Base-by-base conservation (phyloP, 2,113 vertebrate species). In the Poeciliopsis turrubarensis region DNA sequence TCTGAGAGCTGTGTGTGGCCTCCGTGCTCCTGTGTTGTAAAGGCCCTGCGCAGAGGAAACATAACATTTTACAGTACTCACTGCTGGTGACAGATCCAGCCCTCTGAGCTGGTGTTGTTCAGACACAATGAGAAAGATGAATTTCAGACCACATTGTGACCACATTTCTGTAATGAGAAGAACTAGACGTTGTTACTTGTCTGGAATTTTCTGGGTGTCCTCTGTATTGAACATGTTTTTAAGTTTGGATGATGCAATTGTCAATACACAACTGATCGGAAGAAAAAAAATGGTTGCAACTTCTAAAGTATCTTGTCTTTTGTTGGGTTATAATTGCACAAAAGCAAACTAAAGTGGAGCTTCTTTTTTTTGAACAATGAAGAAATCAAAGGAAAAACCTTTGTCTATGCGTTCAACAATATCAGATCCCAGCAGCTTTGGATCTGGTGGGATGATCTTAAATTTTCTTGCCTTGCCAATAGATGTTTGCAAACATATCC, bases 1-100 rank as follows among this genome's bases (percentile, higher is more conserved):
- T 87, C 84, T 91, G 79, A 9, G 87, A 94, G 87, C 93, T 90
- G 95, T 95, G 95, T 95, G 96, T 96, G 96, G 96, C 92, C 95
- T 87, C 80, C 37, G 65, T 77, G 87, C 80, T 82, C 89, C 86
- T 78, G 86, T 92, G 91, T 93, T 95, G 94, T 95, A 95, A 96
- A 95, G 90, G 89, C 91, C 72, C 60, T 66, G 86, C 86, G 92
- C 34, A 92, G 90, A 95, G 93, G 92, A 95, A 95, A 91, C 87
- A 88, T 93, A 94, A 93, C 88, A 86, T 94, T 94, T 92, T 85
- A 92, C 89, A 91, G 83, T 87, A 80, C 77, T 81, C 86, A 79
- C 75, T 68, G 0, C 83, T 83, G 91, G 81, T 91, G 91, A 92
- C 87, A 90, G 89, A 92, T 91, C 82, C 87, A 79, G 72, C 75